Evolutionary conservation across 2,797 vertebrate species (phyloP).

Genomic region (Sebastes nivosus): DNA sequence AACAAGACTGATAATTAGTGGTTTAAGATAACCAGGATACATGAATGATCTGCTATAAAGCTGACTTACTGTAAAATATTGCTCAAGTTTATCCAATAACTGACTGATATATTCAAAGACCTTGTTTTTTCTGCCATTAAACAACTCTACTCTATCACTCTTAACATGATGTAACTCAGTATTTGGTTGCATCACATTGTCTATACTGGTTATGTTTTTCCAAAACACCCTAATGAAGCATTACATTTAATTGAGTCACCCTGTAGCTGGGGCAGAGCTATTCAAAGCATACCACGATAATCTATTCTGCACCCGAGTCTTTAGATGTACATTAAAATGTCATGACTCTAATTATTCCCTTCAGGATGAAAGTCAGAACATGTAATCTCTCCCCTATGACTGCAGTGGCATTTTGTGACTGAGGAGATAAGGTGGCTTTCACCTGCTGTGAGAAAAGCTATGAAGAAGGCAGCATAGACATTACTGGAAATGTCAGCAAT

Average conservation of each 20-base stretch:
- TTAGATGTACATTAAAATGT: conserved; percentile 35
- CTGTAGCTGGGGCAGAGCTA: not conserved
- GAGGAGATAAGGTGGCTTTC: conserved; percentile 25
- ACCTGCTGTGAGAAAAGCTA: conserved; percentile 8
- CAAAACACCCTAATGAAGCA: not conserved
- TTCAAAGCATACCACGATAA: not conserved
- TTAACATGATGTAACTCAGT: not conserved
- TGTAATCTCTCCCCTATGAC: conserved; percentile 10
- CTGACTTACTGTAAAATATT: not conserved
- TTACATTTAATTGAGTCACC: not conserved
- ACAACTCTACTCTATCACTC: not conserved
- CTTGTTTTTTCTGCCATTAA: not conserved
- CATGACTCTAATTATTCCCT: conserved; percentile 31
- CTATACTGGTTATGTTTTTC: not conserved
- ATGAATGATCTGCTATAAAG: not conserved
- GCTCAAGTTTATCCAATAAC: not conserved
- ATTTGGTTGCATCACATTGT: not conserved
- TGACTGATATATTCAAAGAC: not conserved
- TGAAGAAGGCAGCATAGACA: not conserved
- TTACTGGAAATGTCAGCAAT: conserved; percentile 31
- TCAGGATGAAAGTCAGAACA: conserved; percentile 29
- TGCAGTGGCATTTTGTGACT: conserved; percentile 46
- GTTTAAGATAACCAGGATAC: not conserved
- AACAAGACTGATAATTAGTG: not conserved
- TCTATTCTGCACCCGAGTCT: not conserved